phyloP scores from a whole-genome alignment of 2,888 invertebrate genomes.

The Polia nebulosa region DNA sequence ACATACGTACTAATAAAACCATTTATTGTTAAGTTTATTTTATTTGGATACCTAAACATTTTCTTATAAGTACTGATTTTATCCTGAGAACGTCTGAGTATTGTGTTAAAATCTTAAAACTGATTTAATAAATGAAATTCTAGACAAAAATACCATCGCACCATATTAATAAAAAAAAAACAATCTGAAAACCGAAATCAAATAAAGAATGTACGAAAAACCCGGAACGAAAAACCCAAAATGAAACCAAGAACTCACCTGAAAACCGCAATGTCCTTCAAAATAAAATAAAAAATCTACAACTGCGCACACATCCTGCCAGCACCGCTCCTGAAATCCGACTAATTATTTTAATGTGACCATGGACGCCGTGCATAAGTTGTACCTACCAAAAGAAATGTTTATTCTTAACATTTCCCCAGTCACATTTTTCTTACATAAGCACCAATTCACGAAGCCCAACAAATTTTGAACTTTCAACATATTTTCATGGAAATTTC shows the following conservation, averaged over 20 bases:
- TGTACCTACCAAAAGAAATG: too few species aligned
- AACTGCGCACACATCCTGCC: slow-evolving; percentile 17
- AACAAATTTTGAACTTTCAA: slow-evolving; percentile 2
- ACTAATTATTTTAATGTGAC: slow-evolving; percentile 45
- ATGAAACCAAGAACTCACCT: slow-evolving; percentile 29
- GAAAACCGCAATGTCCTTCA: neutral
- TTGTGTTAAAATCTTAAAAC: neutral
- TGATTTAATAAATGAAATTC: neutral
- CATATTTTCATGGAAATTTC: slow-evolving; percentile 2
- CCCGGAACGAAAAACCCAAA: too few species aligned
- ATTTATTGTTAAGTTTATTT: neutral
- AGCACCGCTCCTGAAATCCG: slow-evolving; percentile 13
- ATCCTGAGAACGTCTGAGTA: neutral
- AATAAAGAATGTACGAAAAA: too few species aligned
- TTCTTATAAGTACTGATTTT: slow-evolving; percentile 9
- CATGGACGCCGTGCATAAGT: too few species aligned
- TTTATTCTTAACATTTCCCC: too few species aligned
- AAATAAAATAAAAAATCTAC: neutral
- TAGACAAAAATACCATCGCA: too few species aligned
- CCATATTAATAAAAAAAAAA: too few species aligned
- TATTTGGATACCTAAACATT: neutral
- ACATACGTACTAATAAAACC: neutral
- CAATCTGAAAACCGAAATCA: neutral
- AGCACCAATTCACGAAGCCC: too few species aligned
- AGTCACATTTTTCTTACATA: too few species aligned